Percentiles rank a stretch among this genome's conserved stretches.
Evolutionary conservation across 2,888 invertebrate genomes (phyloP).

Genomic region (Pycnomerus fuliginosus): DNA sequence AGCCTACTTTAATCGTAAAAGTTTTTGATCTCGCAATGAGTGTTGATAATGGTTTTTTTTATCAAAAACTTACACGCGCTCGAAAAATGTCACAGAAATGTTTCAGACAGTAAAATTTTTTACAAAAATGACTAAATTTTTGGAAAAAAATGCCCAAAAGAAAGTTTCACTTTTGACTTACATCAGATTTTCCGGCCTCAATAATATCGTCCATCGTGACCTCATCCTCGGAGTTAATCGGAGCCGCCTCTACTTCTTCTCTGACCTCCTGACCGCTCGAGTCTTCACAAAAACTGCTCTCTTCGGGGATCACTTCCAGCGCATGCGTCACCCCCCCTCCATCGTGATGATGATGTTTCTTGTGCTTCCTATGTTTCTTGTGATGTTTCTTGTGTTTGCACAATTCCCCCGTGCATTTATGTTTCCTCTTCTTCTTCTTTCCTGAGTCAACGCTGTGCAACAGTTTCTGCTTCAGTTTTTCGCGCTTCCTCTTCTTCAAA

Average conservation of each 20-base stretch:
- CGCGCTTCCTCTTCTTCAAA: constrained; percentile 67
- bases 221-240: constrained; percentile 46
- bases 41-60: no score
- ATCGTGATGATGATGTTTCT: constrained; percentile 68
- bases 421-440: constrained; percentile 68
- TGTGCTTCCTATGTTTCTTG: constrained; percentile 76
- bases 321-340: constrained; percentile 42
- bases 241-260: constrained; percentile 9
- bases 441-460: constrained; percentile 21
- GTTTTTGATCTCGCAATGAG: no score
- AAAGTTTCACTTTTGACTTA: no score
- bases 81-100: no score
- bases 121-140: no score
- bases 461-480: constrained; percentile 59
- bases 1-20: no score
- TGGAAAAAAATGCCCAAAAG: no score
- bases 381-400: constrained; percentile 75
- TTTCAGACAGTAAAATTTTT: no score
- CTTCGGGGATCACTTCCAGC: background rate
- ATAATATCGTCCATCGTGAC: constrained; percentile 49
- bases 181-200: constrained; percentile 40
- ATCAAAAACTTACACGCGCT: no score
- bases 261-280: background rate
- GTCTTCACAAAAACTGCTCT: no score
- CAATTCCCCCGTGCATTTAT: constrained; percentile 68